Evolutionary conservation across 2,888 invertebrate genomes (phyloP), one percentile per base, ranked within the genome.

Genomic region (Megaustenia siamemsis): DNA sequence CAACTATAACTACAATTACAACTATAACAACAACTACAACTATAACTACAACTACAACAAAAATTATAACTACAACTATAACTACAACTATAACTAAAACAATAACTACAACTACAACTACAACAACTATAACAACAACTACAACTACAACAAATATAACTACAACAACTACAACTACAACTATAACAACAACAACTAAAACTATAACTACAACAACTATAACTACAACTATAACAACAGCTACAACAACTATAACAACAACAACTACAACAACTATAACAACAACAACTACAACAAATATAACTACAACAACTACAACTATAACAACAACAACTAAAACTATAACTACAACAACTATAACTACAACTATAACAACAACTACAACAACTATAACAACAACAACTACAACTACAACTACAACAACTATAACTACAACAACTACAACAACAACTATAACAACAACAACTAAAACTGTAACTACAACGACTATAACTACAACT

Each of bases 11-110:
- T 79, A 40, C 40, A 40, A 66, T 66, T 40, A 79, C 66, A 40
- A 79, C 66, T 40, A 79, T 32, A 40, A 66, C 79, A 40, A 79
- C 79, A 15, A 79, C 43, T 66, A 79, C 66, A 10, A 79, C 66
- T 79, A 79, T 66, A 66, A 79, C 79, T 66, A 79, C 66, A 66
- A 79, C 53, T 66, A 66, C 79, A 66, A 79, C 4, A 66, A 79
- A 66, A 40, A 79, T 56, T 79, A 21, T 78, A n/a, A 60, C 78
- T 78, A 71, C 56, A 43, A 80, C 69, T 35, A 79, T 40, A 28
- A 79, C 60, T 35, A 79, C 60, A 21, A 81, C 81, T 68, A 81
- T 68, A 28, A 80, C 80, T 66, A 66, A 43, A 28, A 80, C 66
- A 32, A 68, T 28, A 12, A 49, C 71, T 53, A 35, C 81, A n/a